Base-by-base conservation (phyloP, 1,140 invertebrate species). In the Rhizoglyphus robini region DNA sequence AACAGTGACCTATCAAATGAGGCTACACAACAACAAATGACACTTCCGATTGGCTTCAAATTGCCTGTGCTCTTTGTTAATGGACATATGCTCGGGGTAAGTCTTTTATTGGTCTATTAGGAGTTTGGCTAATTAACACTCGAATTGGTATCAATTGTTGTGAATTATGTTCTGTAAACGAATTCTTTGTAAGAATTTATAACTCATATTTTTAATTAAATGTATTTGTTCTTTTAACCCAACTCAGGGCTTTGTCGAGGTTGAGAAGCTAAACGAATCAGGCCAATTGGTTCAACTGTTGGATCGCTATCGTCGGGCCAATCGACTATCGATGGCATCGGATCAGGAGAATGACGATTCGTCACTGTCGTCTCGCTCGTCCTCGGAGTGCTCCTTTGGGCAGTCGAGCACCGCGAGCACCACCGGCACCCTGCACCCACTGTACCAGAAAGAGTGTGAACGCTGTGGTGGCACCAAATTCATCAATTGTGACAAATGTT, bases 181-280 rank as follows among this genome's bases (percentile, higher is more conserved):
- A n/a, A n/a, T n/a, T n/a, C n/a, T n/a, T n/a, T n/a, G n/a, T n/a
- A n/a, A n/a, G n/a, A n/a, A n/a, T n/a, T n/a, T n/a, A n/a, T n/a
- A n/a, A n/a, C n/a, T n/a, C n/a, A n/a, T n/a, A n/a, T n/a, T n/a
- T n/a, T n/a, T 59, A 59, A 59, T 59, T 59, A 11, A 29, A 38
- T 59, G 4, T 27, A 34, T 59, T n/a, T 27, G 4, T 59, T 4
- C 31, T 32, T 27, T 4, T 4, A 8, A 4, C 31, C 47, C 47
- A 49, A 49, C 18, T 41, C 13, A 67, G 65, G 29, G n/a, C 13
- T 32, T 67, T 32, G 32, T 32, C 23, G 11, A 31, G 27, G 34
- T 67, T 29, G 65, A 67, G 30, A 47, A 63, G 25, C 46, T 67
- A 2, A 67, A 67, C 32, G 65, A 67, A 63, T n/a, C 27, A 5